Conservation (phyloP, 2,113 vertebrate species). For the Misgurnus mizolepis region DNA sequence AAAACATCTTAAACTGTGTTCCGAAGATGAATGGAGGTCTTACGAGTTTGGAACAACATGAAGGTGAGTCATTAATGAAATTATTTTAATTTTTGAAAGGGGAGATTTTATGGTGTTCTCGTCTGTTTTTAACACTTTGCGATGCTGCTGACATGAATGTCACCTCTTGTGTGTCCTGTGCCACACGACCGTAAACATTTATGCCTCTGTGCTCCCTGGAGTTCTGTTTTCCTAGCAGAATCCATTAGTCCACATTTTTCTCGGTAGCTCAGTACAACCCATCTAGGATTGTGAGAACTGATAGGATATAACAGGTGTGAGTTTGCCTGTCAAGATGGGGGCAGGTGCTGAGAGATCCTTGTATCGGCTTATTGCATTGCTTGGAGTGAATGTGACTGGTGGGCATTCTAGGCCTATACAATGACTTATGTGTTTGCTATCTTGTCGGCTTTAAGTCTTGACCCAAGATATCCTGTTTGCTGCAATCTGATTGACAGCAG, state of each 20-base stretch:
- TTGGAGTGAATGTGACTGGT: conserved; percentile 51
- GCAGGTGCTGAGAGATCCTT: neutral
- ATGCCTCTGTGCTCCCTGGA: conserved; percentile 36
- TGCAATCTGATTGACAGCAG: no score
- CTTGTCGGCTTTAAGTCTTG: neutral
- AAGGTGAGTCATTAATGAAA: no score
- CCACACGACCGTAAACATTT: conserved; percentile 58
- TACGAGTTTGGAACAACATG: no score
- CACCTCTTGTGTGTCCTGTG: conserved; percentile 47
- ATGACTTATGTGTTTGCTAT: neutral
- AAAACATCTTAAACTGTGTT: no score
- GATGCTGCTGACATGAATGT: conserved; percentile 32
- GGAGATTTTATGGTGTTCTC: conserved; percentile 38
- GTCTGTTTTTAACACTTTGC: conserved; percentile 13
- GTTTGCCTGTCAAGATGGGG: conserved; percentile 6
- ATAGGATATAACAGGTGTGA: neutral
- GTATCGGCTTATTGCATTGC: neutral
- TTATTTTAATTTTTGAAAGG: conserved; percentile 10
- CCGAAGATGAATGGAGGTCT: no score
- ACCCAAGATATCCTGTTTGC: neutral
- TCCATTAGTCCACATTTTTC: conserved; percentile 49
- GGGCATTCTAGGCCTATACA: conserved; percentile 16
- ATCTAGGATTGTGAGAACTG: neutral
- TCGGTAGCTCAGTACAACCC: conserved; percentile 14
- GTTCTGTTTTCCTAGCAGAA: conserved; percentile 52